Evolutionary conservation across 1,140 invertebrate genomes (phyloP).

Genomic region (Drosophila subpulchrella): DNA sequence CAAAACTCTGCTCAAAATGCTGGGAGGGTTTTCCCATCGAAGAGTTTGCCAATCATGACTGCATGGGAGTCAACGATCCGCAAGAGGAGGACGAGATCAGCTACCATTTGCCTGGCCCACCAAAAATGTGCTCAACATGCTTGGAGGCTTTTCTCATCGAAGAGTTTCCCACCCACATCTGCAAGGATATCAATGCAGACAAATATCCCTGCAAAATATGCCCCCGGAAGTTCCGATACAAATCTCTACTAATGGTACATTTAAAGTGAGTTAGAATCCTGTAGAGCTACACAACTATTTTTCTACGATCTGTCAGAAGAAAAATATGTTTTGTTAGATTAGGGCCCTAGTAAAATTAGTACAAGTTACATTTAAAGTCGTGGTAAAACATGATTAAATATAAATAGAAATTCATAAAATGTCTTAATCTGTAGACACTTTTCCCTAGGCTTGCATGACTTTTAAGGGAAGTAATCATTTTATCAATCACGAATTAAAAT

Average conservation of each 20-base stretch:
- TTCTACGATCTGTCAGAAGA: too few relatives aligned
- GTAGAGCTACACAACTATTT: too few relatives aligned
- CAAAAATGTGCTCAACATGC: constrained; percentile 2
- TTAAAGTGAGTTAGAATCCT: not conserved
- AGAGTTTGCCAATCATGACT: not conserved
- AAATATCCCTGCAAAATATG: not conserved
- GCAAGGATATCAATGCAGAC: not conserved
- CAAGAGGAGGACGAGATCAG: not conserved
- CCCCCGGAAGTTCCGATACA: constrained; percentile 2
- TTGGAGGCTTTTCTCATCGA: not conserved
- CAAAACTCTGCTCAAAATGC: not conserved
- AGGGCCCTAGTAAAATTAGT: too few relatives aligned
- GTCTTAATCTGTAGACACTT: too few relatives aligned
- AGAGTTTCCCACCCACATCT: not conserved
- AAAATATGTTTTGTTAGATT: too few relatives aligned
- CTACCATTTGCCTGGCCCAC: not conserved
- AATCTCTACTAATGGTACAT: not conserved
- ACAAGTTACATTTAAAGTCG: too few relatives aligned
- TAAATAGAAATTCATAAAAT: too few relatives aligned
- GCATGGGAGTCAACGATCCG: not conserved
- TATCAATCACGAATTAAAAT: too few relatives aligned
- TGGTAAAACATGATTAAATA: too few relatives aligned
- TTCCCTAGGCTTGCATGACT: too few relatives aligned
- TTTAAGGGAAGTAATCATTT: too few relatives aligned
- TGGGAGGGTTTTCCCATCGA: not conserved